Conservation (phyloP, 2,113 vertebrate species). For the Melozone crissalis region DNA sequence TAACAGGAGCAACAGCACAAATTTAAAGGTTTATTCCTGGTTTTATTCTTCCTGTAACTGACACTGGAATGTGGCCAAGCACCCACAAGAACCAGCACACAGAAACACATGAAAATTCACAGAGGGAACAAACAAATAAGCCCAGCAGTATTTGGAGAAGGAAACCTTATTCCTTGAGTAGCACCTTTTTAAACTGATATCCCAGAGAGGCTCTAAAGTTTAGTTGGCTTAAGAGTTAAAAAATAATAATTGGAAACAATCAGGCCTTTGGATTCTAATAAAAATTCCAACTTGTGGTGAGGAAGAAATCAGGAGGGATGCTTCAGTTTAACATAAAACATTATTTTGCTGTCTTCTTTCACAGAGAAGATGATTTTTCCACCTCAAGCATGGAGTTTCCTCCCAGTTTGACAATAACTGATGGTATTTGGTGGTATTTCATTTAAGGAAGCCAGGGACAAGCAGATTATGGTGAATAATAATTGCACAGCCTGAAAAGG, state of each 20-base stretch:
- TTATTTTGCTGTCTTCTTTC: background rate
- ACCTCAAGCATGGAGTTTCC: background rate
- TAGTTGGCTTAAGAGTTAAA: background rate
- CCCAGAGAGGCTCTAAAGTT: background rate
- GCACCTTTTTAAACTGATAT: background rate
- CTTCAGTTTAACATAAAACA: background rate
- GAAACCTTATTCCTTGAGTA: background rate
- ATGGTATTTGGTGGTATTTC: background rate
- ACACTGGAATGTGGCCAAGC: background rate
- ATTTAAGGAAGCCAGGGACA: background rate
- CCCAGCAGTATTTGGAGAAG: background rate
- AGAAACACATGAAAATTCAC: background rate
- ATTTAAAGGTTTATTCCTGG: background rate
- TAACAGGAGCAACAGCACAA: background rate
- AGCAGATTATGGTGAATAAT: background rate
- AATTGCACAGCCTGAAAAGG: background rate
- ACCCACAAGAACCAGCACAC: background rate
- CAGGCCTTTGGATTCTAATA: background rate
- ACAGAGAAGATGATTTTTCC: background rate
- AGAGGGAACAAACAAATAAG: conserved; percentile 6
- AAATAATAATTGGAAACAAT: background rate
- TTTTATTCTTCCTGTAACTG: background rate
- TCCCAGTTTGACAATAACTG: background rate
- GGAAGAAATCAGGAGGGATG: background rate
- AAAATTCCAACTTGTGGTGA: background rate